Evolutionary conservation across 2,888 invertebrate genomes (phyloP), one percentile per base, ranked within the genome.

Genomic region (Oxystoma pomonae): DNA sequence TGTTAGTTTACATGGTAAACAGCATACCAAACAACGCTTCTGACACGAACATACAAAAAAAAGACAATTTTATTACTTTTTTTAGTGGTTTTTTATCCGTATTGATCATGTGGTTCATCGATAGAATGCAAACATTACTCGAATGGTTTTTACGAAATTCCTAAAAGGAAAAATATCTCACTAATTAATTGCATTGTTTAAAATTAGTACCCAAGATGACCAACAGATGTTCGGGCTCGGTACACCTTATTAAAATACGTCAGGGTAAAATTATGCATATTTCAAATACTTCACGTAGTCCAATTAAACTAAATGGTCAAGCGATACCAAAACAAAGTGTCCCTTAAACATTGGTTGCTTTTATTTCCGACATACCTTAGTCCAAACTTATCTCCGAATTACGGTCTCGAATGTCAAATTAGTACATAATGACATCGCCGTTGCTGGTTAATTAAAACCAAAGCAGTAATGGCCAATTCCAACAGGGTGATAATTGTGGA

Each of bases 361-460:
- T 35, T 35, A 35, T 35, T 35, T 35, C 35, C 35, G 12, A 53
- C 3, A 18, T 17, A 53, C 53, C 53, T 9, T 50, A 53, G 3
- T 9, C 18, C 18, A 17, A 53, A 18, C 53, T 18, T 18, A 53
- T n/a, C 53, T 53, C 55, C 19, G 35, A 35, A 35, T 35, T 63
- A 66, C 67, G 69, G 69, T 66, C 65, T 56, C 66, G 64, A 68
- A 69, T 65, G 69, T 69, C 68, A 64, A 70, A 70, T 69, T 69
- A 71, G 68, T 69, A 64, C 69, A 68, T 69, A 70, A 67, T 70
- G 68, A 35, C 35, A 35, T 35, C 35, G 35, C 35, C 35, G 35
- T 12, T 35, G 66, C 66, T 65, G 65, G 69, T 69, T 71, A 69
- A 70, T 70, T 71, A 70, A 67, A 65, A 65, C 61, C 67, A 67